These are phyloP conservation scores for Mythimna vitellina DNA, from an alignment of 2,888 invertebrate genomes.

Conservation along the genomic window DNA sequence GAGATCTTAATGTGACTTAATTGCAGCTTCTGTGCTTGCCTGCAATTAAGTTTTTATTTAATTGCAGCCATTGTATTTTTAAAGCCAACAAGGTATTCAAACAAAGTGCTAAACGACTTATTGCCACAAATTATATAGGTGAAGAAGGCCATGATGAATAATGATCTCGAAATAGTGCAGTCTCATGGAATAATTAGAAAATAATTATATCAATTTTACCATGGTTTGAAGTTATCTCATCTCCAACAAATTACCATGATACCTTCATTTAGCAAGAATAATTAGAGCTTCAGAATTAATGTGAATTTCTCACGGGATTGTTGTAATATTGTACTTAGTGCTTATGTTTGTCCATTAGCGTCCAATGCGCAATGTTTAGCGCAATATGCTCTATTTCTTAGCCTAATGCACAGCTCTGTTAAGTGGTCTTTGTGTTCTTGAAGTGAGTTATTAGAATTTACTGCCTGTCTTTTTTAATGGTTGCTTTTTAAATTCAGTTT, in stretches of 20 bases:
- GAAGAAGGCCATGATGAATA: slow-evolving; percentile 11
- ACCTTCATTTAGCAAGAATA: slow-evolving; percentile 47
- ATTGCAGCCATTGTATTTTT: not conserved
- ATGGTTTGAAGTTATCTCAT: slow-evolving; percentile 37
- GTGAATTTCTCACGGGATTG: slow-evolving; percentile 54
- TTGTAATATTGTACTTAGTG: slow-evolving; percentile 52
- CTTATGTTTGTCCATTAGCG: slow-evolving; percentile 47
- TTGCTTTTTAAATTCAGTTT: not conserved
- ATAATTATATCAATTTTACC: slow-evolving; percentile 22
- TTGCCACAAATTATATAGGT: not conserved
- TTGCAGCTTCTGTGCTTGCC: not conserved
- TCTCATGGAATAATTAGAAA: slow-evolving; percentile 19
- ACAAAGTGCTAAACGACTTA: not conserved
- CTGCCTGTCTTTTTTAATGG: slow-evolving; percentile 5
- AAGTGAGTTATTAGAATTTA: slow-evolving; percentile 2
- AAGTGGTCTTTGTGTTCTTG: slow-evolving; percentile 37
- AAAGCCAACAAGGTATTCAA: not conserved
- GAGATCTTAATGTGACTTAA: not conserved
- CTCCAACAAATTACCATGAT: slow-evolving; percentile 38
- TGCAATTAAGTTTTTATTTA: not conserved
- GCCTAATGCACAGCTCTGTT: slow-evolving; percentile 11
- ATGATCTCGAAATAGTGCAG: slow-evolving; percentile 6
- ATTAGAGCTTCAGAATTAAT: slow-evolving; percentile 52
- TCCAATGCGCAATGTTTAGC: slow-evolving; percentile 39
- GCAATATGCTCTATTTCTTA: slow-evolving; percentile 50